Conservation (phyloP, 2,888 invertebrate species). For the Sialis lutaria region DNA sequence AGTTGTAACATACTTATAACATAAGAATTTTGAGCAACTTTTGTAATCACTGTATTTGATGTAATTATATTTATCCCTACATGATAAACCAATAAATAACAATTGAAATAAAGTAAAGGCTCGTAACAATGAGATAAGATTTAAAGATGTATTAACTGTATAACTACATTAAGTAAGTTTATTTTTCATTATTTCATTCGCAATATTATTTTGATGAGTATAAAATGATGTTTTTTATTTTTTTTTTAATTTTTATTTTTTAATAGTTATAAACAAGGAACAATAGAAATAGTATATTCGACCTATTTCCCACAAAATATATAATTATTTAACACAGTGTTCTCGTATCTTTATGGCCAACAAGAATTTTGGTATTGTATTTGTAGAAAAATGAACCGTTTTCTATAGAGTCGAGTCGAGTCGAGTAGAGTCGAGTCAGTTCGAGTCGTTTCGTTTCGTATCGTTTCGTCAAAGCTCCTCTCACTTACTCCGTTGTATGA, state of each 20-base stretch:
- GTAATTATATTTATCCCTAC: not conserved
- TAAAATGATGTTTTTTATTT: not conserved
- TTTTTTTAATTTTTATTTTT: not conserved
- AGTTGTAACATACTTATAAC: too few relatives aligned
- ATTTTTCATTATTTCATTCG: not conserved
- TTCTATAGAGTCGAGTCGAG: too few relatives aligned
- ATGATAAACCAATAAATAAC: not conserved
- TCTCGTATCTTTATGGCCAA: too few relatives aligned
- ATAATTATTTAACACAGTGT: too few relatives aligned
- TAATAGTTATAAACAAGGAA: not conserved
- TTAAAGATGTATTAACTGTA: not conserved
- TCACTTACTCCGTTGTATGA: too few relatives aligned
- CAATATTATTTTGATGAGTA: not conserved
- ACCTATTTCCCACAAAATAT: not conserved
- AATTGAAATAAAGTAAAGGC: not conserved
- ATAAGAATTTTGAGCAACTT: not conserved
- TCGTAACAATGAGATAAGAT: not conserved
- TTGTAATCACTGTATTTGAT: not conserved
- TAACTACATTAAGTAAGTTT: not conserved
- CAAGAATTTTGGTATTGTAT: too few relatives aligned
- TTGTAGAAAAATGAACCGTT: too few relatives aligned
- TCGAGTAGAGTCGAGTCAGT: too few relatives aligned
- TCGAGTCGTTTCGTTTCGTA: too few relatives aligned
- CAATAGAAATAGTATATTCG: not conserved
- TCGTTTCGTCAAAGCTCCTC: too few relatives aligned